Evolutionary conservation across 2,113 vertebrate species (phyloP), one percentile per base, ranked within the genome.

Genomic region (Chloroceryle aenea): DNA sequence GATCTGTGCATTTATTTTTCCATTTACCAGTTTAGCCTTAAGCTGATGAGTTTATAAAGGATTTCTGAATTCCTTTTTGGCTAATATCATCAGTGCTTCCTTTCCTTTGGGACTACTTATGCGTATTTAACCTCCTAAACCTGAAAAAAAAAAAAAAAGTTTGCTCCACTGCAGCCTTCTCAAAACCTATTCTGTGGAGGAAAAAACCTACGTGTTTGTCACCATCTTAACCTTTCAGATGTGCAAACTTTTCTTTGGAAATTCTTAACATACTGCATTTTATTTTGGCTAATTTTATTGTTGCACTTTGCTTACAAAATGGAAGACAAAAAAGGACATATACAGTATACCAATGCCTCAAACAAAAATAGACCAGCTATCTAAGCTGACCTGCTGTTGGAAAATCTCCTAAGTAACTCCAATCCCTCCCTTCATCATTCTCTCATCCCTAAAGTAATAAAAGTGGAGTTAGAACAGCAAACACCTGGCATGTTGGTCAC

Each of bases 401-500:
- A 95, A 96, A 96, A 87, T 87, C 95, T 95, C 91, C 87, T 89
- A 93, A 89, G 71, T 85, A 73, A 66, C 58, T 96, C 62, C 32
- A 6, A 67, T 50, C 92, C 71, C 55, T 90, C 50, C 59, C 61
- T 80, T 92, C 80, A 73, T 95, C 78, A 74, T 87, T 94, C 48
- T 90, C 91, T 93, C 23, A 86, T 96, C 94, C 96, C 69, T 61
- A 53, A 97, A 97, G 94, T 64, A 97, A 94, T 91, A 97, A 95
- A 89, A 92, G 83, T 73, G 67, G 85, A 96, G 69, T 95, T 97
- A 92, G 94, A 97, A 94, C 95, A 97, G 93, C 14, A 55, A 95
- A 97, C 94, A 98, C 97, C 98, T 98, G 97, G 96, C 93, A 97
- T 47, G 85, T 48, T 97, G 98, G 96, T 97, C 97, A 97, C 85